Conservation (phyloP, 2,113 vertebrate genomes). For the Seriola dumerili region DNA sequence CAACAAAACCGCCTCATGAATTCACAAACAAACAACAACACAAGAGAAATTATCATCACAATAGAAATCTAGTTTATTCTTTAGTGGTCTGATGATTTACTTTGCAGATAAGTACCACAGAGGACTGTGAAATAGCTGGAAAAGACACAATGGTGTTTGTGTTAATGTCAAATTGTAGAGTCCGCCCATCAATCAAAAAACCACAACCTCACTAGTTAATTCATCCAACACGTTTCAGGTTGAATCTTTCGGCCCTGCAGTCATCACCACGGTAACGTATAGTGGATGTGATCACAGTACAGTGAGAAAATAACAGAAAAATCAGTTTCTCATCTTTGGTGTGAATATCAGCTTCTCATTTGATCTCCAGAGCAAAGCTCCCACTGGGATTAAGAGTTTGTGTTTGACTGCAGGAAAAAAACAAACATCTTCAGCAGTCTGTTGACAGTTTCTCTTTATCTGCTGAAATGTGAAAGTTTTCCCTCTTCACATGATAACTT, state of each 20-base stretch:
- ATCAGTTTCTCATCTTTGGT: not conserved
- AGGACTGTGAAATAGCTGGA: no score
- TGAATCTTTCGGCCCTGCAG: not conserved
- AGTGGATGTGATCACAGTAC: not conserved
- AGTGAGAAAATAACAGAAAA: not conserved
- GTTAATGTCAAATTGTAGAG: no score
- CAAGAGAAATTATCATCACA: not conserved
- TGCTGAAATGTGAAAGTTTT: not conserved
- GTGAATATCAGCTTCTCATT: not conserved
- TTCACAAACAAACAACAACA: not conserved
- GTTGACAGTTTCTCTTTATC: not conserved
- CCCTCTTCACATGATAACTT: not conserved
- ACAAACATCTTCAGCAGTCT: slow-evolving; percentile 12
- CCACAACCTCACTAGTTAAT: no score
- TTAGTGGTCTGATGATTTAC: no score
- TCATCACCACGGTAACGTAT: not conserved
- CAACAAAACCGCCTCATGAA: not conserved
- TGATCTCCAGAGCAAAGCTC: not conserved
- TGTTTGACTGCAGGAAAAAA: not conserved
- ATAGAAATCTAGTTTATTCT: not conserved
- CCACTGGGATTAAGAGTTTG: not conserved
- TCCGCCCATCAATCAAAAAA: no score
- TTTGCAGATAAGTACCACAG: no score
- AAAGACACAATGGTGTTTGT: no score
- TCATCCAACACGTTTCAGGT: not conserved